Percentiles rank a stretch among this genome's conserved stretches.
These are phyloP conservation scores for Chrysocyon brachyurus DNA, from an alignment of 2,797 vertebrate genomes.

Conservation along the genomic window DNA sequence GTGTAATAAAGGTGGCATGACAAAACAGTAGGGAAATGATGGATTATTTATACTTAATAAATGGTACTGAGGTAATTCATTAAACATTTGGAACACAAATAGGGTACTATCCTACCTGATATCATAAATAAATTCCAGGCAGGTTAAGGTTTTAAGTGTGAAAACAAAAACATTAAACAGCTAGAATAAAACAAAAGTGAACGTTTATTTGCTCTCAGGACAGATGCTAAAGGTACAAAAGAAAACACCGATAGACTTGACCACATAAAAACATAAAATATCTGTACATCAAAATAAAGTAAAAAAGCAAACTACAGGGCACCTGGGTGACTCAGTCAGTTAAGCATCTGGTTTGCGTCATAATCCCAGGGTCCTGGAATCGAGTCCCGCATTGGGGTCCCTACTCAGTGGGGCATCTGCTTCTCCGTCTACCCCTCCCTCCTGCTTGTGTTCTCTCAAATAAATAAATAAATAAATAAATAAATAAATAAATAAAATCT, in stretches of 20 bases:
- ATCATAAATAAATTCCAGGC: slow-evolving; percentile 45
- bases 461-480: too few relatives aligned
- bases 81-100: slow-evolving; percentile 55
- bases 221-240: slow-evolving; percentile 16
- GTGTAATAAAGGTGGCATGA: slow-evolving; percentile 44
- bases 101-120: not conserved
- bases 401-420: too few relatives aligned
- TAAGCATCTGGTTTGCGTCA: too few relatives aligned
- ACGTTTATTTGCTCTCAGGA: slow-evolving; percentile 55
- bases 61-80: slow-evolving; percentile 28
- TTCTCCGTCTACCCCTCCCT: too few relatives aligned
- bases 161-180: slow-evolving; percentile 62
- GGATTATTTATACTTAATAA: slow-evolving; percentile 64
- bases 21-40: slow-evolving; percentile 4
- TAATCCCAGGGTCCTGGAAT: too few relatives aligned
- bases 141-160: slow-evolving; percentile 53
- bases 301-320: slow-evolving; percentile 14
- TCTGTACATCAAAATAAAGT: slow-evolving; percentile 26
- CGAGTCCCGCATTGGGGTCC: too few relatives aligned
- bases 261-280: slow-evolving; percentile 60
- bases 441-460: too few relatives aligned
- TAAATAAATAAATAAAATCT: too few relatives aligned
- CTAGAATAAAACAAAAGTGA: slow-evolving; percentile 49
- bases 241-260: not conserved
- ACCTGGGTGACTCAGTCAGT: too few relatives aligned